Evolutionary conservation across 2,797 vertebrate species (phyloP).

Genomic region (Macropus fuliginosus): DNA sequence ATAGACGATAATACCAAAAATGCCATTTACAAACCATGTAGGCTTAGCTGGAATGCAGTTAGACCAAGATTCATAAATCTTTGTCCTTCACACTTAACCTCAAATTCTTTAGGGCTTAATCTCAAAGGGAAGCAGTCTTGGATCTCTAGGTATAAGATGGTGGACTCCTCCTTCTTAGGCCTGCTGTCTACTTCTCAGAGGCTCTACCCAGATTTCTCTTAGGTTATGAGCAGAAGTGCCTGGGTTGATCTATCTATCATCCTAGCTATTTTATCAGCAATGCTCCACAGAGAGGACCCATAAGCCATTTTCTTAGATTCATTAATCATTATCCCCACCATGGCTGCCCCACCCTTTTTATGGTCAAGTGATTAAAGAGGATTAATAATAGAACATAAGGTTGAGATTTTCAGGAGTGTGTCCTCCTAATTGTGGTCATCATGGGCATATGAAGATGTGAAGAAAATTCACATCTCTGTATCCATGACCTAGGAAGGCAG

Average conservation of each 20-base stretch:
- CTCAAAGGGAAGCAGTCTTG: not conserved
- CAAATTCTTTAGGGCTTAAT: not conserved
- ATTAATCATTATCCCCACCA: constrained; percentile 59
- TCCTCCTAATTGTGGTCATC: not conserved
- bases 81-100: not conserved
- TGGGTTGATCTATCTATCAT: not conserved
- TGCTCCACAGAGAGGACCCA: not conserved
- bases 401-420: constrained; percentile 24
- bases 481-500: not conserved
- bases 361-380: constrained; percentile 64
- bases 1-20: not conserved
- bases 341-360: constrained; percentile 73
- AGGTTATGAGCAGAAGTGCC: not conserved
- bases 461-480: not conserved
- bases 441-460: not conserved
- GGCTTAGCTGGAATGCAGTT: not conserved
- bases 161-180: not conserved
- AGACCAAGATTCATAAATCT: not conserved
- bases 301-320: constrained; percentile 24
- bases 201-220: not conserved
- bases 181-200: not conserved
- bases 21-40: not conserved
- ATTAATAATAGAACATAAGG: constrained; percentile 65
- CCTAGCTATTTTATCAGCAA: not conserved
- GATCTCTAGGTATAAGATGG: not conserved